Conservation (phyloP, 30 jellyfish, hydroid and myxozoan genomes). For the Pelagia noctiluca region DNA sequence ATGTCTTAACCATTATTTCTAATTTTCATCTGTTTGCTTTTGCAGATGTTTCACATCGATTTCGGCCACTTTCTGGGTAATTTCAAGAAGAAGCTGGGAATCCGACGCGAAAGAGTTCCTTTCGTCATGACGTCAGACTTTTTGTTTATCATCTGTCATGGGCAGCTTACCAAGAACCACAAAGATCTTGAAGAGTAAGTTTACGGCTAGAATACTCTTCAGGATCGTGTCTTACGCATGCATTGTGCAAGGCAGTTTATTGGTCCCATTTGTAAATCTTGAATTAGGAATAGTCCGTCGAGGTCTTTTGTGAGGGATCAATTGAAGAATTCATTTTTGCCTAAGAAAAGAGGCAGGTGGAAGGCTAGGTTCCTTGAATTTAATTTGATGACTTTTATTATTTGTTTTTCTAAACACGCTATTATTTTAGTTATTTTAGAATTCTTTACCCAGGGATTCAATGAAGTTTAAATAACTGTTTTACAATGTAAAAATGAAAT, state of each 20-base stretch:
- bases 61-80: constrained; percentile 97
- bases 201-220: not conserved
- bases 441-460: no score
- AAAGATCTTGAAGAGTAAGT: constrained; percentile 52
- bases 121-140: constrained; percentile 85
- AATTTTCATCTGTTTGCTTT: constrained; percentile 1
- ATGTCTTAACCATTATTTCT: not conserved
- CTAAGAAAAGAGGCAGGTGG: no score
- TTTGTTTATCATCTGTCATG: constrained; percentile 56
- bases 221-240: no score
- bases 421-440: no score
- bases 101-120: constrained; percentile 92
- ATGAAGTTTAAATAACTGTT: no score
- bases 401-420: no score
- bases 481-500: no score
- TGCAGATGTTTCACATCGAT: constrained; percentile 88
- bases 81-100: constrained; percentile 78
- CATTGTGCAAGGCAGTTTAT: no score
- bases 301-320: no score
- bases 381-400: no score
- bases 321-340: no score
- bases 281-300: not conserved
- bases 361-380: no score
- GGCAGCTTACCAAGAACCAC: not conserved
- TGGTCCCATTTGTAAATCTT: not conserved